Conservation (phyloP, 1,140 invertebrate species). For the Aphis gossypii region DNA sequence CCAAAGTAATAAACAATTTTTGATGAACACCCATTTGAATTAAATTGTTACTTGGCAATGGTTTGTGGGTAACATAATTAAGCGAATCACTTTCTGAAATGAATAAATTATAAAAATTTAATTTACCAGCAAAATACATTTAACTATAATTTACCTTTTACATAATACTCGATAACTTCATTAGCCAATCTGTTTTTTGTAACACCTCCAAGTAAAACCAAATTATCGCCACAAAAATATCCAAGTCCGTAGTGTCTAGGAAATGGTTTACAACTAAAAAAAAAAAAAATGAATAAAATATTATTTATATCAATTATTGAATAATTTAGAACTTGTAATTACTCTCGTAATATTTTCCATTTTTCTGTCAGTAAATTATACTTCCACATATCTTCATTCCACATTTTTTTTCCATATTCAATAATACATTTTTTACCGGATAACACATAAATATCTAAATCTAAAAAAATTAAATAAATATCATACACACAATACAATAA, state of each 20-base stretch:
- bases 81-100: neutral
- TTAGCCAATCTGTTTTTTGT: slow-evolving; percentile 7
- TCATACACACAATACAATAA: neutral
- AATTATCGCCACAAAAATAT: neutral
- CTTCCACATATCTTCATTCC: slow-evolving; percentile 9
- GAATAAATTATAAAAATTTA: neutral
- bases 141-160: neutral
- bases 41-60: too few species aligned
- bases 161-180: neutral
- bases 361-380: neutral
- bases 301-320: neutral
- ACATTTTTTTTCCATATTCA: neutral
- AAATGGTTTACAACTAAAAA: neutral
- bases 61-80: too few species aligned
- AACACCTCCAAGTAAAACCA: slow-evolving; percentile 8
- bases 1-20: neutral
- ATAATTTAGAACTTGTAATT: neutral
- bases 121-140: neutral
- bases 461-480: neutral
- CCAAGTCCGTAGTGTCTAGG: slow-evolving; percentile 21
- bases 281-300: neutral
- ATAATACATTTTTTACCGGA: neutral
- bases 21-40: too few species aligned
- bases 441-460: neutral
- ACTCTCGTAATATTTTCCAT: slow-evolving; percentile 1